Evolutionary conservation across 2,797 vertebrate genomes (phyloP).

Genomic region (Parauchenoglanis ngamensis): DNA sequence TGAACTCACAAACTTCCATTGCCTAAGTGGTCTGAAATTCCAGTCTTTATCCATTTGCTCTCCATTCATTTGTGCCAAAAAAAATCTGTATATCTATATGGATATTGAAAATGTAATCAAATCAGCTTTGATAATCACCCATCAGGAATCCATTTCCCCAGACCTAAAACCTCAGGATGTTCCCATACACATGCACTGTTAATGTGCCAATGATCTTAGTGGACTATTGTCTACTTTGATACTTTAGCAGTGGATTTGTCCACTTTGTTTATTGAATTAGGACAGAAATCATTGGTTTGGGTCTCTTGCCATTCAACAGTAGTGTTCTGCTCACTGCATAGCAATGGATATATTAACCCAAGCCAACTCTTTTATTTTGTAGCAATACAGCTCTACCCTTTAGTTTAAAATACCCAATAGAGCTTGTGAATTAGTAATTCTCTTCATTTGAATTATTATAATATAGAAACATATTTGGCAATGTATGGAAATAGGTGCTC

Average conservation of each 20-base stretch:
- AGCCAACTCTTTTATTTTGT: neutral
- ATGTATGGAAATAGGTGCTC: neutral
- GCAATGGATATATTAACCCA: conserved; percentile 12
- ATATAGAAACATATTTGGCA: neutral
- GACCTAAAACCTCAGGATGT: conserved; percentile 29
- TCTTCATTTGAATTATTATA: neutral
- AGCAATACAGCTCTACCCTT: neutral
- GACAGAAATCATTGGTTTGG: conserved; percentile 9
- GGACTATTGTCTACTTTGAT: conserved; percentile 4
- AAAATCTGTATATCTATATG: neutral
- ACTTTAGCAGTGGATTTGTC: conserved; percentile 11
- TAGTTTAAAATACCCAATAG: neutral
- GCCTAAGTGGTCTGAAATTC: conserved; percentile 17
- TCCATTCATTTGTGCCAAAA: conserved; percentile 48
- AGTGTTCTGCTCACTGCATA: conserved; percentile 1
- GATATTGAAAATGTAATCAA: neutral
- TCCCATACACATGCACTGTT: conserved; percentile 1
- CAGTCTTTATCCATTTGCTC: conserved; percentile 14
- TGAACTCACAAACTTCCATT: neutral
- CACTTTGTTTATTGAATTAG: conserved; percentile 11
- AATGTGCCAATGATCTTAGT: conserved; percentile 33
- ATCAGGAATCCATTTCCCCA: conserved; percentile 22
- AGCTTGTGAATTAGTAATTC: neutral
- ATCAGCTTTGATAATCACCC: neutral
- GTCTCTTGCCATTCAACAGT: neutral